Evolutionary conservation across 1,140 invertebrate genomes (phyloP).

Genomic region (Musca domestica): DNA sequence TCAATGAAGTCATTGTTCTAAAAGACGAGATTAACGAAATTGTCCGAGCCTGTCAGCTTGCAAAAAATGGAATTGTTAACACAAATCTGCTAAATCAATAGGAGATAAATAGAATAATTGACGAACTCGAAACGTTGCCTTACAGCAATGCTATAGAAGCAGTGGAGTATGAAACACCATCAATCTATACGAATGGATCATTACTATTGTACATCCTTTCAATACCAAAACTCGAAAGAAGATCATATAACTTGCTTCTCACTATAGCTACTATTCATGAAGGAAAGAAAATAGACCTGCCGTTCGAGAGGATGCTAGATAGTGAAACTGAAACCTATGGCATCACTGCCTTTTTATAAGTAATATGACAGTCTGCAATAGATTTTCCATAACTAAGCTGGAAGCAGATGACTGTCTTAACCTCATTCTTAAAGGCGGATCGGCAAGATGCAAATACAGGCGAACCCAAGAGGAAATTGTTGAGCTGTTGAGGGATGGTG

Average conservation of each 20-base stretch:
- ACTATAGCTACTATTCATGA: background rate
- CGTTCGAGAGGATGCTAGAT: background rate
- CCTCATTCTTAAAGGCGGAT: background rate
- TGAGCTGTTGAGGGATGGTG: background rate
- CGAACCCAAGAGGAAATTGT: background rate
- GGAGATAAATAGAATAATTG: slow-evolving; percentile 10
- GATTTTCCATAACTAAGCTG: background rate
- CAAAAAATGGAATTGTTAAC: slow-evolving; percentile 9
- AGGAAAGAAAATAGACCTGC: background rate
- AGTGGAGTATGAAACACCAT: no score
- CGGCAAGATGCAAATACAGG: background rate
- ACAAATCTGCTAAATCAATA: background rate
- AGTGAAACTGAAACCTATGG: background rate
- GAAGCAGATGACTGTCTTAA: background rate
- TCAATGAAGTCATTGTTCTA: background rate
- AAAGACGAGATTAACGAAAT: slow-evolving; percentile 17
- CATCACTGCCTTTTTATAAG: background rate
- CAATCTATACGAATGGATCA: no score
- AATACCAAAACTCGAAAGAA: no score
- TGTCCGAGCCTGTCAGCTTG: background rate
- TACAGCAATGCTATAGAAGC: background rate
- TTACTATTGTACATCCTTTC: no score
- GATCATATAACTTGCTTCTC: background rate
- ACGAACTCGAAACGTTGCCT: background rate
- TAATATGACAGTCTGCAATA: background rate